Conservation (phyloP, 2,797 vertebrate genomes). For the Serranus cabrilla region DNA sequence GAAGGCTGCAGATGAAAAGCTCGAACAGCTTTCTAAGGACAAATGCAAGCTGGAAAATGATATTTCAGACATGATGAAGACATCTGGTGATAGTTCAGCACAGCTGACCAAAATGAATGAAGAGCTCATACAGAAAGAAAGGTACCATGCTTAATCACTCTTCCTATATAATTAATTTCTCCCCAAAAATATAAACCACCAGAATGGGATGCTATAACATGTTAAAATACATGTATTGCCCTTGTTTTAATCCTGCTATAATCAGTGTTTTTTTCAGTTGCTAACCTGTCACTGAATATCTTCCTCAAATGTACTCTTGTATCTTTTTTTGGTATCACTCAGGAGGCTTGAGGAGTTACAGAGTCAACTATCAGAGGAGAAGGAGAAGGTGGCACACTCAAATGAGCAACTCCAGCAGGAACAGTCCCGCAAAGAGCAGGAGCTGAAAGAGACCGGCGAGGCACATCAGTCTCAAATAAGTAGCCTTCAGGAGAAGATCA, state of each 20-base stretch:
- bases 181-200: background rate
- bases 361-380: constrained; percentile 88
- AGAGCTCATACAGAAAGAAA: constrained; percentile 92
- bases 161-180: background rate
- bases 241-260: background rate
- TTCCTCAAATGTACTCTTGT: background rate
- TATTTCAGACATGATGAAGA: constrained; percentile 94
- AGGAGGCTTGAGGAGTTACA: constrained; percentile 93
- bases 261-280: background rate
- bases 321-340: constrained; percentile 23
- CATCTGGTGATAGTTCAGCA: constrained; percentile 94
- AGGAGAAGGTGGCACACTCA: constrained; percentile 85
- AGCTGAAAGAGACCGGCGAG: constrained; percentile 81
- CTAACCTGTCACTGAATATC: background rate
- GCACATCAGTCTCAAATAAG: constrained; percentile 85
- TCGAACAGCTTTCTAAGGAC: constrained; percentile 89
- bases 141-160: constrained; percentile 78
- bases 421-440: constrained; percentile 85
- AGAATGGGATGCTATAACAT: background rate
- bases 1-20: constrained; percentile 89
- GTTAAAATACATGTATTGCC: background rate
- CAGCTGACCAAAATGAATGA: constrained; percentile 95
- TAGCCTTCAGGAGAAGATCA: constrained; percentile 85
- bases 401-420: constrained; percentile 86
- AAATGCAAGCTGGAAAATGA: constrained; percentile 94